phyloP scores from a whole-genome alignment of 2,888 invertebrate genomes.

The Aethes cnicana region DNA sequence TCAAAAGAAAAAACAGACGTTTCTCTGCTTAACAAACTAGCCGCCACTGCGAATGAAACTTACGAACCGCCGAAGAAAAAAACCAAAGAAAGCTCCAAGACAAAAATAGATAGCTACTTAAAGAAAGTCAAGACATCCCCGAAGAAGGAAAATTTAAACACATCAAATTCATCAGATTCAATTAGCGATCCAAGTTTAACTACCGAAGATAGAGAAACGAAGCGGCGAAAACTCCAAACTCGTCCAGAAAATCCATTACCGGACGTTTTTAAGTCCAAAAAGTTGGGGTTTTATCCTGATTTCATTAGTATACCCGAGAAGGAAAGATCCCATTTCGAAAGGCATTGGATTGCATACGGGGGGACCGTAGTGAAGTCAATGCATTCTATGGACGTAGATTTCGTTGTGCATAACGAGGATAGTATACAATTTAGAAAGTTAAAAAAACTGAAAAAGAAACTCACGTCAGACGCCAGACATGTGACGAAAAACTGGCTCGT shows the following conservation, averaged over 20 bases:
- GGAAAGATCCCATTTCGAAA: constrained; percentile 63
- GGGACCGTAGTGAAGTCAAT: constrained; percentile 72
- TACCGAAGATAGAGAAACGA: constrained; percentile 26
- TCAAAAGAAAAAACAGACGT: constrained; percentile 86
- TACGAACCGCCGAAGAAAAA: constrained; percentile 54
- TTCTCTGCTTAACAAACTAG: constrained; percentile 76
- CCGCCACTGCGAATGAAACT: constrained; percentile 50
- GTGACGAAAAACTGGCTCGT: constrained; percentile 67
- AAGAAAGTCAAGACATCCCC: constrained; percentile 31
- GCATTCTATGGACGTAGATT: constrained; percentile 59
- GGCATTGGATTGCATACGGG: constrained; percentile 86
- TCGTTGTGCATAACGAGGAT: constrained; percentile 58
- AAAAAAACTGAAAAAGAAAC: constrained; percentile 53
- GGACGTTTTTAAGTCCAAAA: constrained; percentile 59
- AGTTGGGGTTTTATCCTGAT: constrained; percentile 72
- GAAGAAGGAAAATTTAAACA: constrained; percentile 29
- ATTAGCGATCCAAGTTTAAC: constrained; percentile 25
- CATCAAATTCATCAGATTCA: constrained; percentile 32
- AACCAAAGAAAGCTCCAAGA: constrained; percentile 49
- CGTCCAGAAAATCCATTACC: constrained; percentile 63
- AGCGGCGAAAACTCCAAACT: constrained; percentile 37
- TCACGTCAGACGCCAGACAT: constrained; percentile 54
- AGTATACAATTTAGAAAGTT: constrained; percentile 53
- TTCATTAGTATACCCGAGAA: constrained; percentile 67
- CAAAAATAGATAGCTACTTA: constrained; percentile 39